These are phyloP conservation scores for Folsomia candida DNA, from an alignment of 2,888 invertebrate species.

Conservation along the genomic window DNA sequence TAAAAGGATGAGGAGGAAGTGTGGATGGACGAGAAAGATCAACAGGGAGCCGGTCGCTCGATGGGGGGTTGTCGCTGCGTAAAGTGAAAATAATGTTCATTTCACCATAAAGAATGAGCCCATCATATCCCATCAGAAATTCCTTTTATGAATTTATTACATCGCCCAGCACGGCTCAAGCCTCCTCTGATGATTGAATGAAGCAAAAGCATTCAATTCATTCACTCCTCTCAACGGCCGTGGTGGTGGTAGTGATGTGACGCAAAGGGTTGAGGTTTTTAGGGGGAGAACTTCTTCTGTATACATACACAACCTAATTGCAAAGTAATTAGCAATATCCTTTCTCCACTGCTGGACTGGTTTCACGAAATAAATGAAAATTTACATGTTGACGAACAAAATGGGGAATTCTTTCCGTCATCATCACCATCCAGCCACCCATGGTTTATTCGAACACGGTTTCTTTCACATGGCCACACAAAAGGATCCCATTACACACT, in stretches of 20 bases:
- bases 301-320: not conserved
- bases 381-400: too few species aligned
- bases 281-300: not conserved
- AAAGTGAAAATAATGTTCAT: not conserved
- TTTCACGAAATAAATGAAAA: too few species aligned
- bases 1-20: not conserved
- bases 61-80: not conserved
- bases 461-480: too few species aligned
- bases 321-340: not conserved
- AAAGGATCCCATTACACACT: too few species aligned
- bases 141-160: slow-evolving; percentile 9
- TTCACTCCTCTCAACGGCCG: too few species aligned
- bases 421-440: too few species aligned
- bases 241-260: not conserved
- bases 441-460: too few species aligned
- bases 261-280: not conserved
- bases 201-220: not conserved
- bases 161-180: not conserved
- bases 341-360: too few species aligned
- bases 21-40: not conserved
- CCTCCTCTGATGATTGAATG: not conserved
- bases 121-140: not conserved
- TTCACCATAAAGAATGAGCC: slow-evolving; percentile 8
- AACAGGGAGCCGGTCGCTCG: slow-evolving; percentile 3
- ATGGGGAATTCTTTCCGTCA: too few species aligned